Base-by-base conservation (phyloP, 2,888 invertebrate species). In the Amiota mariae region DNA sequence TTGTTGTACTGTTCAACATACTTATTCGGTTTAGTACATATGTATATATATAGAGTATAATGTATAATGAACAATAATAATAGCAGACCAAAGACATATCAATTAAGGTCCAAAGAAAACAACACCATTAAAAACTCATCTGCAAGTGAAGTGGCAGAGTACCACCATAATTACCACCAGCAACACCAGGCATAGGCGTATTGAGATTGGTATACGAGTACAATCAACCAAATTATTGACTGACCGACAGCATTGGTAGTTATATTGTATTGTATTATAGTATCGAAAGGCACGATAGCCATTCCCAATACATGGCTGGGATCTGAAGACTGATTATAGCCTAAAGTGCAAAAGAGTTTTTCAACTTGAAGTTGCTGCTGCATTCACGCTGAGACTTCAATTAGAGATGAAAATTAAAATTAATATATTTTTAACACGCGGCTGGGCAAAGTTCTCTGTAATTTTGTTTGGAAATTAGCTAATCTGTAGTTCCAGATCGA, bases 81-180 rank as follows among this genome's bases (percentile, higher is more conserved):
- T 9, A 59, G 3, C 18, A 18, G 24, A 9, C 24, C 24, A 59
- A 67, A 67, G 51, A 51, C 67, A 67, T 67, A 61, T 59, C 56
- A 71, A 71, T 71, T 71, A 71, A 49, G 49, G 12, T 20, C 71
- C 12, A 59, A 57, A 57, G 61, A 59, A 49, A 59, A 71, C 71
- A 71, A 71, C 71, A 48, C 71, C 71, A 71, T 71, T 71, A 61
- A 71, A 71, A 71, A 71, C 71, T 71, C 71, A 71, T 71, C 71
- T 59, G 71, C 61, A 59, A 59, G 47, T 49, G 13, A 20, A n/a
- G 70, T 46, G 13, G 12, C 24, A 57, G 12, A 46, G 20, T 15
- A 46, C n/a, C 46, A 15, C 70, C 56, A 57, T 47, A 70, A 57
- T 56, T 57, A 70, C 46, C 10, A 48, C 36, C 36, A 36, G 36